Conservation (phyloP, 2,113 vertebrate genomes). For the Ciconia stormi region DNA sequence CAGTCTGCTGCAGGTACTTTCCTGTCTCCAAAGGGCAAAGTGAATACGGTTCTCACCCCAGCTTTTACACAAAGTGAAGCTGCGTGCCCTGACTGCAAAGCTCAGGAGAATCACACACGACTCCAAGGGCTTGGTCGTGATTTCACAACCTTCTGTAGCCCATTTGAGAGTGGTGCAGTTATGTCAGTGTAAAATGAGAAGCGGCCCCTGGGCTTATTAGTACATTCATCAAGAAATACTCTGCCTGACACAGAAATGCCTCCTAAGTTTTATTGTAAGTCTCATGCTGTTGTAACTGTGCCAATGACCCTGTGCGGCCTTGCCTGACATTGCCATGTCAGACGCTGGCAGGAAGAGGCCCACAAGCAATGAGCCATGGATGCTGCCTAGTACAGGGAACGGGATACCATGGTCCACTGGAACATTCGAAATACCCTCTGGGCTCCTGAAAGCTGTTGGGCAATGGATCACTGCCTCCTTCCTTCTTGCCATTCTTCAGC, state of each 20-base stretch:
- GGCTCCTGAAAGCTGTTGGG: not conserved
- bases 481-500: not conserved
- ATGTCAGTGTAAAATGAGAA: not conserved
- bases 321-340: not conserved
- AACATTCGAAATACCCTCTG: not conserved
- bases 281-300: not conserved
- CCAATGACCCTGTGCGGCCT: not conserved
- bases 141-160: not conserved
- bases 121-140: not conserved
- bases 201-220: not conserved
- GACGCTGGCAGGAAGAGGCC: not conserved
- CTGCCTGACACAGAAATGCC: not conserved
- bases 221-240: not conserved
- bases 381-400: not conserved
- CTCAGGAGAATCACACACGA: accelerated
- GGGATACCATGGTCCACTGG: not conserved
- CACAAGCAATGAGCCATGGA: not conserved
- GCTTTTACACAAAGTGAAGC: not conserved
- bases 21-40: not conserved
- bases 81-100: accelerated
- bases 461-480: not conserved
- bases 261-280: not conserved
- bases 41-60: accelerated
- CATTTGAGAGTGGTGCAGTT: not conserved
- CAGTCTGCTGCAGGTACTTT: not conserved